phyloP scores from a whole-genome alignment of 2,113 vertebrate species.

The Lagenorhynchus albirostris region DNA sequence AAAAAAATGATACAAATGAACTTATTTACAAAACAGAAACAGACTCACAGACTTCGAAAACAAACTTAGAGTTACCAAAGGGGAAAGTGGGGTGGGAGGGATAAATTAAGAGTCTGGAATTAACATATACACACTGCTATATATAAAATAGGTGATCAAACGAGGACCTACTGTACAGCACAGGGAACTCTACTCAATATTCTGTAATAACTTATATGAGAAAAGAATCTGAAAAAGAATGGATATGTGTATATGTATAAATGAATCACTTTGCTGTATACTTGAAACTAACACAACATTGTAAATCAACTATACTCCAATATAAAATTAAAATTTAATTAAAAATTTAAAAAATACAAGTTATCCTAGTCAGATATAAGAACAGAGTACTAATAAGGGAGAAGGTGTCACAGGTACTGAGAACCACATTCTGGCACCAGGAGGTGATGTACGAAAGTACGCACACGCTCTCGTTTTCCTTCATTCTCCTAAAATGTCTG shows the following conservation, averaged over 20 bases:
- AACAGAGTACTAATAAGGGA: accelerated
- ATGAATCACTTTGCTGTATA: background rate
- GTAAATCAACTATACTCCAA: background rate
- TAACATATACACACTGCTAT: background rate
- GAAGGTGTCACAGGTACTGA: accelerated
- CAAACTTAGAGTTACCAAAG: background rate
- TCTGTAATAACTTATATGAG: background rate
- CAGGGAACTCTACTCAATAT: background rate
- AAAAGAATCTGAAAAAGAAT: background rate
- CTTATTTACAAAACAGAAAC: background rate
- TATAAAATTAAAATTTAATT: too few relatives aligned
- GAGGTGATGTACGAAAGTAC: too few relatives aligned
- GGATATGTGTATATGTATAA: background rate
- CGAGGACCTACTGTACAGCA: background rate
- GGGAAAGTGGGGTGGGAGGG: background rate
- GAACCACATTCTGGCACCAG: background rate
- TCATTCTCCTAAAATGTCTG: background rate
- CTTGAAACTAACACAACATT: background rate
- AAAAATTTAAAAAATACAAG: background rate
- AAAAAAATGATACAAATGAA: too few relatives aligned
- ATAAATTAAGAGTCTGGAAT: background rate
- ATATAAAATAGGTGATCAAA: background rate
- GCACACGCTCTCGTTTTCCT: background rate
- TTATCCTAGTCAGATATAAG: accelerated
- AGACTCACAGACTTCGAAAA: background rate